Percentiles rank a stretch among this genome's conserved stretches.
phyloP scores from a whole-genome alignment of 2,797 vertebrate genomes.

The Hydrocynus forskahlii region DNA sequence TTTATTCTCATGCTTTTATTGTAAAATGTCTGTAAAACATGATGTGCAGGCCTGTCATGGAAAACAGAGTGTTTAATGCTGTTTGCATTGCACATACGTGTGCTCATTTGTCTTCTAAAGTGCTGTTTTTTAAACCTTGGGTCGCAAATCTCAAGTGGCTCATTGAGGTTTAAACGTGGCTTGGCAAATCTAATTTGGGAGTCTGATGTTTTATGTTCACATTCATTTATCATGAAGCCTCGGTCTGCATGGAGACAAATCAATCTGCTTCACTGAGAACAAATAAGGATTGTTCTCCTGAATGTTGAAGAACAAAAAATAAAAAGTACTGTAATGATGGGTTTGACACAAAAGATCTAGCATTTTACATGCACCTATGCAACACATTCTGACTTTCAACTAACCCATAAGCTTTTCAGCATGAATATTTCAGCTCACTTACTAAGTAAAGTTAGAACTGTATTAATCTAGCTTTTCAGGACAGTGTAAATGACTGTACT shows the following conservation, averaged over 20 bases:
- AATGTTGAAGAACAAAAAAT: background rate
- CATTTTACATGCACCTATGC: background rate
- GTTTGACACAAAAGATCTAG: background rate
- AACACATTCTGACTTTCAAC: background rate
- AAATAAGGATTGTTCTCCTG: conserved; percentile 22
- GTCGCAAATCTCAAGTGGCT: conserved; percentile 22
- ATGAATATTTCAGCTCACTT: conserved; percentile 1
- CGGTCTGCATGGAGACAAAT: conserved; percentile 1
- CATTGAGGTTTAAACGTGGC: conserved; percentile 28
- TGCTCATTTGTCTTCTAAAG: conserved; percentile 33
- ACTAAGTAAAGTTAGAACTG: background rate
- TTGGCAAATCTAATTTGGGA: conserved; percentile 43
- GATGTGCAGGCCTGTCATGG: background rate
- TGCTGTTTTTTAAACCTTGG: conserved; percentile 33
- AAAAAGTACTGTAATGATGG: background rate
- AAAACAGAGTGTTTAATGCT: conserved; percentile 5
- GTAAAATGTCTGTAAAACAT: conserved; percentile 16
- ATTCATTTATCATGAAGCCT: conserved; percentile 28
- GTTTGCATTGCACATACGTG: conserved; percentile 27
- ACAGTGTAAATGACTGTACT: background rate
- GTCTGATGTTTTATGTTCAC: conserved; percentile 33
- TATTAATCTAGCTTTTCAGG: conserved; percentile 2
- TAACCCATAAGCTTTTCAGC: background rate
- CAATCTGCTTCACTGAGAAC: conserved; percentile 22
- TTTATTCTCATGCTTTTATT: conserved; percentile 7